Base-by-base conservation (phyloP, 2,888 invertebrate species). In the Epinotia brunnichana region DNA sequence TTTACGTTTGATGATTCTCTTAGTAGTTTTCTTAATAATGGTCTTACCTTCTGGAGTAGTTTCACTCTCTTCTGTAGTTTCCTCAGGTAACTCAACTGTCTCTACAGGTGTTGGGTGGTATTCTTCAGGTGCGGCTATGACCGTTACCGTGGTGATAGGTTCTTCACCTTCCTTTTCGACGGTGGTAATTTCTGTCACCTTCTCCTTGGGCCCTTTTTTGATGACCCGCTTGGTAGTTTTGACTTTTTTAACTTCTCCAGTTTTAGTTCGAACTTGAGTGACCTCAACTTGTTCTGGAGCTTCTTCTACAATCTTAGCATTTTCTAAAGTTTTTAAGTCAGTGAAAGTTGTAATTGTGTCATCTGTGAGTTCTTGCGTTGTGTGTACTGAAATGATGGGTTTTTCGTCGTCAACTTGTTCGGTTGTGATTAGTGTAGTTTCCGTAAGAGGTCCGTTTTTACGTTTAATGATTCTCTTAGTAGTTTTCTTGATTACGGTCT, bases 111-210 rank as follows among this genome's bases (percentile, higher is more conserved):
- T 15, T 21, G 61, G 15, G 15, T 61, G 13, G 44, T 39, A 29
- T 0, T 63, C 68, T 13, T 44, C 61, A 17, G 11, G 53, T 19
- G 17, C 11, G 7, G 1, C 3, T 19, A 2, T 13, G 9, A 29
- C 7, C 2, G 57, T 57, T 0, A 57, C 57, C 0, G 57, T 57
- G 0, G 57, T 57, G 0, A 57, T 9, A 15, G 57, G 57, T 9
- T 57, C 77, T 82, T 60, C 88, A 85, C 57, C 87, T 78, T 77
- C 87, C 77, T 56, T 66, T 57, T 67, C 67, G 1, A 67, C n/a
- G 0, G 57, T 67, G 0, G 57, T 88, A 80, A 89, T 90, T 85
- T 83, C 87, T 79, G 81, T 91, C 76, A 87, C 88, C 84, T 80
- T 83, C 5, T 59, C 7, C 0, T 67, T 67, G 0, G 67, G 67